Percentiles rank a stretch among this genome's conserved stretches.
Conservation (phyloP, 2,113 vertebrate species). For the Cebidichthys violaceus region DNA sequence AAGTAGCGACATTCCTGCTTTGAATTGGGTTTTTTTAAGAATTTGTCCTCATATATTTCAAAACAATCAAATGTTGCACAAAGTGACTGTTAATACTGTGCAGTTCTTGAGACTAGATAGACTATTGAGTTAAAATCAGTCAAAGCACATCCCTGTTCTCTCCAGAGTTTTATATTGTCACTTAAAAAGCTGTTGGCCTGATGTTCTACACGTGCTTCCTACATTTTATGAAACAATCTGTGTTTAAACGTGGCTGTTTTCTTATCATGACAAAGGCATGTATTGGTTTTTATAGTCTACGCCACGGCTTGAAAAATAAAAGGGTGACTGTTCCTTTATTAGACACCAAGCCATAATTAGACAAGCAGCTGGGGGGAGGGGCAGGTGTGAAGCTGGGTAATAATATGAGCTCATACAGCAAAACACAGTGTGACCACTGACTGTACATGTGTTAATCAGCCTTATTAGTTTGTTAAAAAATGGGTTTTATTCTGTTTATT, state of each 20-base stretch:
- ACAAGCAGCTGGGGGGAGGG: conserved; percentile 56
- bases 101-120: background rate
- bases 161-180: background rate
- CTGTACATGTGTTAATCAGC: conserved; percentile 2
- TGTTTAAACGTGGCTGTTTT: conserved; percentile 5
- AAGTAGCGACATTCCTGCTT: background rate
- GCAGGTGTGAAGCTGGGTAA: conserved; percentile 38
- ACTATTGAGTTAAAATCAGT: background rate
- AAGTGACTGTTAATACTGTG: background rate
- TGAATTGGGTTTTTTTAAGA: background rate
- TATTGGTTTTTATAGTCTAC: conserved; percentile 3
- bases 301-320: conserved; percentile 13
- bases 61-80: background rate
- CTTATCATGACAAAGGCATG: conserved; percentile 2
- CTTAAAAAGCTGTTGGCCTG: background rate
- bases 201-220: background rate
- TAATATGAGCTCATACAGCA: conserved; percentile 41
- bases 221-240: background rate
- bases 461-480: background rate
- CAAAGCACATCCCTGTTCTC: background rate
- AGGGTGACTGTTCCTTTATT: conserved; percentile 75
- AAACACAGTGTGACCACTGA: conserved; percentile 3
- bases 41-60: background rate
- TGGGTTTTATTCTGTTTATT: background rate
- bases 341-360: conserved; percentile 71